These are phyloP conservation scores for Pseudomyrmex dendroicus DNA, from an alignment of 1,140 invertebrate genomes.

Conservation along the genomic window DNA sequence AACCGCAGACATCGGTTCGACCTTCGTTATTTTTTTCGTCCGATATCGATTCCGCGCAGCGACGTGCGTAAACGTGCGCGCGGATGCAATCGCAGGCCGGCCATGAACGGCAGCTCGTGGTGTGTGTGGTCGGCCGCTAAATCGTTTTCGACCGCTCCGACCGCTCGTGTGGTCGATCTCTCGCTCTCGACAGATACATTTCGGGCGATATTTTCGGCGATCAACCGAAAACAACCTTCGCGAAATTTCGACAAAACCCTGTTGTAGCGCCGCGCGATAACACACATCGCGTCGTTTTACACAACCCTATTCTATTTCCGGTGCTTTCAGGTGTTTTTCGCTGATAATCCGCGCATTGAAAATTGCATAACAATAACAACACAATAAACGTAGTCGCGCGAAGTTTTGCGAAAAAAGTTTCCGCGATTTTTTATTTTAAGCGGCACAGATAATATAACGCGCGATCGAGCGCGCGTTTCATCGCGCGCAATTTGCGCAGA, in stretches of 20 bases:
- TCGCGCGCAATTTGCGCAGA: background rate
- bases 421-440: too few species aligned
- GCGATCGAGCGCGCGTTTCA: background rate
- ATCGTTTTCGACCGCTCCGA: slow-evolving; percentile 65
- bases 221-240: background rate
- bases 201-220: slow-evolving; percentile 39
- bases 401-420: too few species aligned
- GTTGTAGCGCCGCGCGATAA: too few species aligned
- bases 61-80: slow-evolving; percentile 38
- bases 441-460: background rate
- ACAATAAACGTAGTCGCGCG: too few species aligned
- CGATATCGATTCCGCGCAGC: slow-evolving; percentile 18
- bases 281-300: background rate
- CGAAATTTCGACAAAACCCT: background rate
- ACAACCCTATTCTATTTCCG: background rate
- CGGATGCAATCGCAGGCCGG: slow-evolving; percentile 23
- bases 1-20: background rate
- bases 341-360: background rate
- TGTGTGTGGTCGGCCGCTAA: slow-evolving; percentile 59
- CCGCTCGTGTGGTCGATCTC: slow-evolving; percentile 59
- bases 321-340: background rate
- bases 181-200: slow-evolving; percentile 44
- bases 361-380: background rate
- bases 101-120: slow-evolving; percentile 47
- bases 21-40: slow-evolving; percentile 26